Base-by-base conservation (phyloP, 2,113 vertebrate genomes). In the Salvelinus sp. region DNA sequence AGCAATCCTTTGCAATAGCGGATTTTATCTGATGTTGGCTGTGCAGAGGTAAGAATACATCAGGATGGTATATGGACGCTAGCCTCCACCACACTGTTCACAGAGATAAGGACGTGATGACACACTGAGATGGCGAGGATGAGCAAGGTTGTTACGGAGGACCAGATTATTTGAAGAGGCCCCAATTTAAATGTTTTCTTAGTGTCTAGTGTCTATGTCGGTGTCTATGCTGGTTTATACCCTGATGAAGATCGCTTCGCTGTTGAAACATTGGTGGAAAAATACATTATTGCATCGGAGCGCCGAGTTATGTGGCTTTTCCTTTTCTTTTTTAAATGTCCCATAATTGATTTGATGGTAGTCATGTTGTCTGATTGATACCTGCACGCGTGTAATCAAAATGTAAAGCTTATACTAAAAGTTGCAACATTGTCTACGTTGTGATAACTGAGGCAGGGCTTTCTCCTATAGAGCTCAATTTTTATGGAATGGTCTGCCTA, bases 61-160 rank as follows among this genome's bases (percentile, higher is more conserved):
- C 50, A 70, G 38, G 14, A 2, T 47, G 54, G 48, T 60, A 18
- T 58, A 67, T 50, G 65, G 28, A 33, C 27, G 20, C 22, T 7
- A 4, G 30, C 33, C 14, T 38, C 54, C 58, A 57, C 65, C 54
- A 63, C 23, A 48, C 28, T 27, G 30, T 22, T 50, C 69, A 69
- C 33, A 25, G 58, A 69, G 77, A 79, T 78, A 70, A 74, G 66
- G 44, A 73, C 57, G 25, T 23, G 23, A 63, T 69, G 33, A 50
- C 38, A 33, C 30, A 72, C 66, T 48, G 4, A 1, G 12, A 30
- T 28, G 22, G 14, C n/a, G 71, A 7, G 28, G 22, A 25, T n/a
- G 3, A 22, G 57, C 64, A 33, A 44, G 58, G n/a, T n/a, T 22
- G 58, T n/a, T 22, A 62, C 10, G 58, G 58, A 62, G 58, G 58